A percentile compares a stretch with the other conserved stretches of the same genome.
Evolutionary conservation across 2,797 vertebrate genomes (phyloP).

Genomic region (Fundulus diaphanus): DNA sequence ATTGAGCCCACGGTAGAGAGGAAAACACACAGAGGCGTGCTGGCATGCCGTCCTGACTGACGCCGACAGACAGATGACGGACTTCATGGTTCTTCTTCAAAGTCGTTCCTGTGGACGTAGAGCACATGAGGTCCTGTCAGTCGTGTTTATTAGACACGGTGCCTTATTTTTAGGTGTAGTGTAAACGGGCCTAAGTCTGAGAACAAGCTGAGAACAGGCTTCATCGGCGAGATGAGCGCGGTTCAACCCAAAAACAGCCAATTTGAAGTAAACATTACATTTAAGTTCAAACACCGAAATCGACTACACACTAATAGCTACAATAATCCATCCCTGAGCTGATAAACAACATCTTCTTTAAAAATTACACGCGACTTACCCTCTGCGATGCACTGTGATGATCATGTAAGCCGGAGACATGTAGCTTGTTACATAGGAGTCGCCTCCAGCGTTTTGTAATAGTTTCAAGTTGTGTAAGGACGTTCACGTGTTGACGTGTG

Average conservation of each 20-base stretch:
- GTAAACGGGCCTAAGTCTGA: no score
- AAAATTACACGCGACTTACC: constrained; percentile 6
- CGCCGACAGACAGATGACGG: constrained; percentile 3
- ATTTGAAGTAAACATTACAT: neutral
- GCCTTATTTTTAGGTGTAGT: no score
- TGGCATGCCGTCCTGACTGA: constrained; percentile 23
- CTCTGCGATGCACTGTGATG: neutral
- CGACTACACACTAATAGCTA: neutral
- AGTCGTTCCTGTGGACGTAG: neutral
- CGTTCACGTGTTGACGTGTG: constrained; percentile 27
- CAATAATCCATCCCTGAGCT: neutral
- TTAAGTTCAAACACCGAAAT: neutral
- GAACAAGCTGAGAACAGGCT: neutral
- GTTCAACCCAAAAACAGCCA: neutral
- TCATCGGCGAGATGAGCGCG: neutral
- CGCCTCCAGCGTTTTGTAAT: constrained; percentile 29
- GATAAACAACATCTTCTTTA: neutral
- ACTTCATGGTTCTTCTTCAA: constrained; percentile 27
- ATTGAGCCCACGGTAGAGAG: neutral
- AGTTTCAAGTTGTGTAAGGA: constrained; percentile 36
- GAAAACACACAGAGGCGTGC: constrained; percentile 1
- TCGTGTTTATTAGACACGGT: neutral
- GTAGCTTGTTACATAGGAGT: constrained; percentile 3
- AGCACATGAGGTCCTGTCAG: neutral
- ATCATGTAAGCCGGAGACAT: neutral